Evolutionary conservation across 1,140 invertebrate genomes (phyloP), one percentile per base, ranked within the genome.

Genomic region (Teleogryllus occipitalis): DNA sequence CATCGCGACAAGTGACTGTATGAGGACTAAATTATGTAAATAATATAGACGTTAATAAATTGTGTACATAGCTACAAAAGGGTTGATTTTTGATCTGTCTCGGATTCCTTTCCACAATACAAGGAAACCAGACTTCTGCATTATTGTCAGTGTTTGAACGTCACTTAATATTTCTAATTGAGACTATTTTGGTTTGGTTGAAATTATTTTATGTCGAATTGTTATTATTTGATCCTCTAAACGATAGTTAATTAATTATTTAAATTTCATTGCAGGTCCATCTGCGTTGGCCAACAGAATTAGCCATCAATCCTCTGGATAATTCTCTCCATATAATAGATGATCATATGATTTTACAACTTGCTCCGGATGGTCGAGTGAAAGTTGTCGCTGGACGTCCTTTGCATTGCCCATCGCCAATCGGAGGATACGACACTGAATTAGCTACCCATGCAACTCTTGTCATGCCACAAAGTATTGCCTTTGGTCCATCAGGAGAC

Each of bases 261-360:
- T 65, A 2, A 65, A 65, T 65, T 77, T 81, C 72, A 80, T 83
- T 86, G n/a, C 81, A 90, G 89, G 95, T 97, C 78, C 95, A 96
- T 84, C 87, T 99, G 22, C 90, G 96, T 75, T 98, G 97, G 97
- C 97, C 97, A 1, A 98, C 97, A 1, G 95, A 97, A 84, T 85
- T 99, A 3, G 93, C 96, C 0, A 96, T 98, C 46, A 97, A 96
- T 87, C 97, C 97, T 0, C 87, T 98, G 72, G 97, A 98, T 85
- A 96, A 97, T 84, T 95, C 95, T 3, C 87, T 99, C 2, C 96
- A 98, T 84, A 97, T 99, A 80, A 95, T 99, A 75, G 97, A 99
- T 84, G 96, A 98, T 84, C 96, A 97, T 84, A 96, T 98, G 93
- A 95, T 97, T 47, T 87, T 98, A 0, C 94, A 97, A 83, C 87